These are phyloP conservation scores for Hassar affinis DNA, from an alignment of 2,113 vertebrate genomes.

Conservation along the genomic window DNA sequence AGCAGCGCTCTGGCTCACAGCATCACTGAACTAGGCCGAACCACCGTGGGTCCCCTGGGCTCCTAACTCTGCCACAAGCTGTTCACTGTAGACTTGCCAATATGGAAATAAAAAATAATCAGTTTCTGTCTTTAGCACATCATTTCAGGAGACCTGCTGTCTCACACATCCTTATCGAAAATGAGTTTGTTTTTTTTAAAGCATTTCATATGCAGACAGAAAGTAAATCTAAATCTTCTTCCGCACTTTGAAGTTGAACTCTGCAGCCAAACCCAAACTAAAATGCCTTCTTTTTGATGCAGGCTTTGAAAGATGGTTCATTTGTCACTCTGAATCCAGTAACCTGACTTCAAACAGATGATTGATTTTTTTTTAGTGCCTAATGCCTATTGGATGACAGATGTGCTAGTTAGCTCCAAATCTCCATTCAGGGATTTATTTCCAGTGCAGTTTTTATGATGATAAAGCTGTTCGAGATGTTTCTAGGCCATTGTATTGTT, in stretches of 20 bases:
- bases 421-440: neutral
- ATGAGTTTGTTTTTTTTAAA: too few species aligned
- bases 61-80: conserved; percentile 87
- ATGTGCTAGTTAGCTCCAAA: neutral
- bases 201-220: neutral
- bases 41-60: conserved; percentile 58
- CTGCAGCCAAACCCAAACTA: neutral
- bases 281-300: neutral
- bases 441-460: neutral
- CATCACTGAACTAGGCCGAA: conserved; percentile 54
- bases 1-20: conserved; percentile 42
- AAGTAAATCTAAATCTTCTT: neutral
- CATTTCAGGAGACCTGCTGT: conserved; percentile 53
- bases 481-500: neutral
- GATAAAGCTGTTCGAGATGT: neutral
- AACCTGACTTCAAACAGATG: neutral
- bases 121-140: conserved; percentile 64
- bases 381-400: neutral
- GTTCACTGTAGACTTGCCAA: conserved; percentile 98
- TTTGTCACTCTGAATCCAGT: neutral
- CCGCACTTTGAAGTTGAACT: neutral
- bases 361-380: neutral
- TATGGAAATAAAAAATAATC: conserved; percentile 74
- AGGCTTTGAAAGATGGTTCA: neutral
- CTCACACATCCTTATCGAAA: conserved; percentile 56